phyloP scores from a whole-genome alignment of 2,797 vertebrate genomes.

The Dromococcyx pavoninus region DNA sequence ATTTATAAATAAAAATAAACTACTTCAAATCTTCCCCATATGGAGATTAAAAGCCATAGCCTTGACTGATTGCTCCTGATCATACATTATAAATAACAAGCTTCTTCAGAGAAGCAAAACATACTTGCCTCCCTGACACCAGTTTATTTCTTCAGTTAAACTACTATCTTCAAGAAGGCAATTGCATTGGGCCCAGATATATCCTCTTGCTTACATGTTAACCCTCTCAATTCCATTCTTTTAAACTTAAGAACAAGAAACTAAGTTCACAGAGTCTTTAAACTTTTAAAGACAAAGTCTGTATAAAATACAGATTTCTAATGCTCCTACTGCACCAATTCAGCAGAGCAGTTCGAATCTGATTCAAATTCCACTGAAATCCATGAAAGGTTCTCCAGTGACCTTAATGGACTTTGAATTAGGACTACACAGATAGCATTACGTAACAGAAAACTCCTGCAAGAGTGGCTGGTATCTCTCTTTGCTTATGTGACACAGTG shows the following conservation, averaged over 20 bases:
- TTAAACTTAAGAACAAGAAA: conserved; percentile 32
- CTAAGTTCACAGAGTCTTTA: conserved; percentile 1
- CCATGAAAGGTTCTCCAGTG: conserved; percentile 6
- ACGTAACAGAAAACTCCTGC: conserved; percentile 59
- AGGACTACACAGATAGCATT: conserved; percentile 39
- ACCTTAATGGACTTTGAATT: conserved; percentile 26
- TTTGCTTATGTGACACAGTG: conserved; percentile 54
- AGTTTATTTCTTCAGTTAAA: conserved; percentile 51
- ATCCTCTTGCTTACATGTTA: conserved; percentile 50
- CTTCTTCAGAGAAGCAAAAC: conserved; percentile 82
- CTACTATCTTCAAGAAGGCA: conserved; percentile 76
- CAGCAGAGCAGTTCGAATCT: conserved; percentile 9
- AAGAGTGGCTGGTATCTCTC: conserved; percentile 71
- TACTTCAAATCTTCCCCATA: conserved; percentile 77
- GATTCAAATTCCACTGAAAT: conserved; percentile 30
- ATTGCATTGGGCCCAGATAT: conserved; percentile 73
- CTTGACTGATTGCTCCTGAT: conserved; percentile 76
- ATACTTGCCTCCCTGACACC: conserved; percentile 73
- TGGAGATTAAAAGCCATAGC: conserved; percentile 76
- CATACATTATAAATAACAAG: conserved; percentile 74
- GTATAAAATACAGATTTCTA: conserved; percentile 40
- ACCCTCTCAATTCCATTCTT: neutral
- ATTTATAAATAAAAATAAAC: conserved; percentile 81
- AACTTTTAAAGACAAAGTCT: neutral
- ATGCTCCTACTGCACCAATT: conserved; percentile 54